Conservation (phyloP, 2,113 vertebrate species). For the Picathartes gymnocephalus region DNA sequence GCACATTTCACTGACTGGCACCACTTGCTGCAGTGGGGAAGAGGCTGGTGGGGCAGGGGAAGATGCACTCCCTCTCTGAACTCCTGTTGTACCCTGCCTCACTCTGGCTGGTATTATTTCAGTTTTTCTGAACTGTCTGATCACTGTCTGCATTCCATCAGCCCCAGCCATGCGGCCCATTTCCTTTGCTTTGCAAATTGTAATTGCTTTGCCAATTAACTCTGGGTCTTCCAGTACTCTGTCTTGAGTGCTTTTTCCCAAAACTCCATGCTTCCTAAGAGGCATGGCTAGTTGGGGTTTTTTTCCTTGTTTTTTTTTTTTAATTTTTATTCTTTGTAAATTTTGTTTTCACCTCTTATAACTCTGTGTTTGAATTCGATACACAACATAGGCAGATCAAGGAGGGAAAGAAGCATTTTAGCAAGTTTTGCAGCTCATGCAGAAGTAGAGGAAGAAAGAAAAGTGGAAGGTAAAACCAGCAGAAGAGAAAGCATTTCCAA, state of each 20-base stretch:
- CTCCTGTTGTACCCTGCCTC: background rate
- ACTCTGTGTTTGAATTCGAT: background rate
- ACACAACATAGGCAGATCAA: no score
- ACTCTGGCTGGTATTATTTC: background rate
- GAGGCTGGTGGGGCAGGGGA: background rate
- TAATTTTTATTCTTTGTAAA: background rate
- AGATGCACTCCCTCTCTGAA: background rate
- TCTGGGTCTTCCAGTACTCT: background rate
- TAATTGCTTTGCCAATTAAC: constrained; percentile 15
- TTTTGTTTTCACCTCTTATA: background rate
- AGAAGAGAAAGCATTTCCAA: background rate
- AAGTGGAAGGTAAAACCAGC: background rate
- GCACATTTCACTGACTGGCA: fast-evolving
- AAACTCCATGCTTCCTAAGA: background rate
- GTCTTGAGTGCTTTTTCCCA: background rate
- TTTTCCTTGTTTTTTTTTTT: background rate
- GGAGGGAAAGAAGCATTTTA: background rate
- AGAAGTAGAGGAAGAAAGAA: background rate
- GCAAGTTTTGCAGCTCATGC: background rate
- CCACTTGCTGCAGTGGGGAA: background rate
- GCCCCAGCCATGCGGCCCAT: background rate
- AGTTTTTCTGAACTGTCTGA: constrained; percentile 12
- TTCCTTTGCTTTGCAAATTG: constrained; percentile 7
- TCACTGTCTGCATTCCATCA: constrained; percentile 29
- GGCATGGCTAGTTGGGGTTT: fast-evolving